Evolutionary conservation across 35 echinoderm and acorn worm species (phyloP), one percentile per base, ranked within the genome.

Genomic region (Holothuria glaberrima): DNA sequence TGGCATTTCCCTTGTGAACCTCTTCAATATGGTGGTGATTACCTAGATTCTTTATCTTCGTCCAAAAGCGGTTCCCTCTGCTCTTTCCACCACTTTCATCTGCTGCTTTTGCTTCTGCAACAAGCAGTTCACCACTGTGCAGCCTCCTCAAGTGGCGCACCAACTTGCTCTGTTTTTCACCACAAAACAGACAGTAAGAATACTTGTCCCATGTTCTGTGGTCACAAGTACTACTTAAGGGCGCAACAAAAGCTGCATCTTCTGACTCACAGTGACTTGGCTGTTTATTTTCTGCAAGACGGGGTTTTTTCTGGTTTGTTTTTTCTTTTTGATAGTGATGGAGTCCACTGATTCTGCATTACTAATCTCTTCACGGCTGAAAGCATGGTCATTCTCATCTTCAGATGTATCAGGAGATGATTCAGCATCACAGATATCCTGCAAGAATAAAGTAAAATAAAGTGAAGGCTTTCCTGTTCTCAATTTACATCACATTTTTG

Each of bases 21-120:
- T 70, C 2, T 36, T 84, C 44, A 82, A 86, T 91, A 61, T 91
- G 90, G 71, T 91, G 79, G 46, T 70, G 65, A 45, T 91, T 91
- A 7, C 90, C 90, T 4, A 86, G 46, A 44, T 91, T 91, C 57
- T 36, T 85, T 2, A 91, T 85, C 41, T 91, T 83, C 48, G 78
- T 44, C 90, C 90, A 91, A 17, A 84, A 57, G 27, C 72, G 78
- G 26, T 21, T 29, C 5, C 48, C 48, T 12, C 19, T 33, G 9
- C 19, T 32, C 12, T 58, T 80, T 59, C 25, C 25, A 17, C 27
- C 25, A 19, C 66, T 73, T 69, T 85, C 27, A 54, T 68, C 50
- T 32, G 70, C 16, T 22, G 90, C 77, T 59, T 86, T 48, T 52
- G 61, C 78, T 34, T 91, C 64, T 28, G 35, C 32, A 85, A 91